phyloP scores from a whole-genome alignment of 2,113 vertebrate genomes.

The Campylomormyrus numenius region DNA sequence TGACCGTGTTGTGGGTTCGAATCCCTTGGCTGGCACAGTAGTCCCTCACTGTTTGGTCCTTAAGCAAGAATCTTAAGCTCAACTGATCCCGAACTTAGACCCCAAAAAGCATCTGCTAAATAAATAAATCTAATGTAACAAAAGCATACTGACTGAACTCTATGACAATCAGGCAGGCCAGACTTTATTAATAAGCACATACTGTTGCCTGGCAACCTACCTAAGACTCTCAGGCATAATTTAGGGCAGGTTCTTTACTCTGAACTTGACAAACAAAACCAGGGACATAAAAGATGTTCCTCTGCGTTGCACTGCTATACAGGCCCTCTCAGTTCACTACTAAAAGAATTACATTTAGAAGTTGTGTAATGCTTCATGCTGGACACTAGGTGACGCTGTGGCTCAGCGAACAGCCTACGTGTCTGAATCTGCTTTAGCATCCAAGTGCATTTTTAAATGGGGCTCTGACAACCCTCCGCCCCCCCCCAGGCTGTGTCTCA shows the following conservation, averaged over 20 bases:
- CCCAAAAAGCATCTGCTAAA: neutral
- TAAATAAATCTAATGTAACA: neutral
- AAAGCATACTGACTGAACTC: neutral
- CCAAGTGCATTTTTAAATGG: neutral
- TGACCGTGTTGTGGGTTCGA: neutral
- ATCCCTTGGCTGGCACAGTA: neutral
- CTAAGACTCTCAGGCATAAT: neutral
- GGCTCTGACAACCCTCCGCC: neutral
- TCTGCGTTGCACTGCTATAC: neutral
- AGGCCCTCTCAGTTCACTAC: neutral
- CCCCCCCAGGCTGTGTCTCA: neutral
- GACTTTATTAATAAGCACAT: neutral
- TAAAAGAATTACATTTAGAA: neutral
- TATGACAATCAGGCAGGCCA: constrained; percentile 4
- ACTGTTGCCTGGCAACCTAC: neutral
- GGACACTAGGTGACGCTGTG: neutral
- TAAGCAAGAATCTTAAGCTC: neutral
- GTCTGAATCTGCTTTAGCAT: neutral
- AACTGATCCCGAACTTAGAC: neutral
- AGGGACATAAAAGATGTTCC: neutral
- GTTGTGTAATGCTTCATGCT: neutral
- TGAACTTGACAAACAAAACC: neutral
- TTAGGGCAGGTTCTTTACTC: neutral
- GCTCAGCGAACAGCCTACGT: neutral
- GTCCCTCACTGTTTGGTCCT: neutral